These are phyloP conservation scores for Trimorus sp. DNA, from an alignment of 2,888 invertebrate genomes.

Conservation along the genomic window DNA sequence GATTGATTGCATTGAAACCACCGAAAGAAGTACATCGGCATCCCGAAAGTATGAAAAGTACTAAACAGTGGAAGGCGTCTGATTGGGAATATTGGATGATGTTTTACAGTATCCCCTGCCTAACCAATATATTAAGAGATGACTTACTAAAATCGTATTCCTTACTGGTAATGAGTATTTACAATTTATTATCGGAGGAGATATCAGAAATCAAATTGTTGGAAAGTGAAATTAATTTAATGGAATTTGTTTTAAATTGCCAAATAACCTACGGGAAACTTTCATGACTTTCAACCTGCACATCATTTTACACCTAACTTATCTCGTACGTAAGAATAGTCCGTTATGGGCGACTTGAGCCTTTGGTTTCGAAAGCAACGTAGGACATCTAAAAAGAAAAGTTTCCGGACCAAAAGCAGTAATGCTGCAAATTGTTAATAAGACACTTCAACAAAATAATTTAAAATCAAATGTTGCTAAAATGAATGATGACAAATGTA, in stretches of 20 bases:
- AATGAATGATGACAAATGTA: not conserved
- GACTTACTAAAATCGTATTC: conserved; percentile 10
- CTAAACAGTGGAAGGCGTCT: conserved; percentile 48
- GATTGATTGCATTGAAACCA: conserved; percentile 28
- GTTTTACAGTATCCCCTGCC: conserved; percentile 49
- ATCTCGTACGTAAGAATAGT: conserved; percentile 29
- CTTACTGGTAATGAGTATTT: too few relatives aligned
- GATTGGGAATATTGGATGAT: conserved; percentile 59
- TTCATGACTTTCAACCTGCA: conserved; percentile 53
- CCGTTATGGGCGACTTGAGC: conserved; percentile 41
- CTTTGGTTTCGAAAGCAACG: conserved; percentile 45
- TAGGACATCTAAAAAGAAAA: conserved; percentile 42
- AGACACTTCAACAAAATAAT: conserved; percentile 25
- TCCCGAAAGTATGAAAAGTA: conserved; percentile 25
- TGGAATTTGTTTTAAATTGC: conserved; percentile 43
- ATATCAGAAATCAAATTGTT: conserved; percentile 39
- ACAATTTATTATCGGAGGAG: conserved; percentile 17
- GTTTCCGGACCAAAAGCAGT: conserved; percentile 48
- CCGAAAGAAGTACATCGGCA: conserved; percentile 40
- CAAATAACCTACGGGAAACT: conserved; percentile 33
- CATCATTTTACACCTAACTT: conserved; percentile 20
- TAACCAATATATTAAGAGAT: conserved; percentile 19
- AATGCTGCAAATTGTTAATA: conserved; percentile 37
- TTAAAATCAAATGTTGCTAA: conserved; percentile 21
- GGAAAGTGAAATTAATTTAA: conserved; percentile 34